phyloP scores from a whole-genome alignment of 2,888 invertebrate species.

The Miltochrista miniata region DNA sequence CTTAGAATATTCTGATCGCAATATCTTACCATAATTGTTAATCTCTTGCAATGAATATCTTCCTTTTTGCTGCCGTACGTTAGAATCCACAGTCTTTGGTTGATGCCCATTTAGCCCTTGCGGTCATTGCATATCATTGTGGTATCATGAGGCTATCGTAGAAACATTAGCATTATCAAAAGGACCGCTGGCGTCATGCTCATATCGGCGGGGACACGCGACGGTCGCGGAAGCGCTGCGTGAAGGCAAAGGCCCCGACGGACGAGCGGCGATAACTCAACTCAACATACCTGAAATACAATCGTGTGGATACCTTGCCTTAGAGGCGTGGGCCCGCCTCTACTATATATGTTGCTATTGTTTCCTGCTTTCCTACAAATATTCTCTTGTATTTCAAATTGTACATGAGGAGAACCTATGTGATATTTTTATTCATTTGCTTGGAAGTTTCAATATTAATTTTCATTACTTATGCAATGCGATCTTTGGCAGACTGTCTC shows the following conservation, averaged over 20 bases:
- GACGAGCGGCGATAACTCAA: constrained; percentile 75
- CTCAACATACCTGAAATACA: constrained; percentile 74
- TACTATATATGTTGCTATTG: constrained; percentile 46
- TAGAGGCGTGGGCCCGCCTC: constrained; percentile 58
- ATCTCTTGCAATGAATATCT: constrained; percentile 53
- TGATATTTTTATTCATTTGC: constrained; percentile 10
- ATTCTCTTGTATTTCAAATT: constrained; percentile 31
- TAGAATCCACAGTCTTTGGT: constrained; percentile 57
- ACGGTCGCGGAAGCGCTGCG: constrained; percentile 72
- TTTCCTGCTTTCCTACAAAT: constrained; percentile 41
- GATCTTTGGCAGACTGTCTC: constrained; percentile 63
- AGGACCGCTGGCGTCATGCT: constrained; percentile 76
- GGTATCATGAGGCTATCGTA: constrained; percentile 70
- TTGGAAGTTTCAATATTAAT: constrained; percentile 13
- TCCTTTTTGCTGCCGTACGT: constrained; percentile 51
- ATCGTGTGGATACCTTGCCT: constrained; percentile 66
- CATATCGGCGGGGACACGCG: constrained; percentile 73
- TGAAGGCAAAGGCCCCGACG: constrained; percentile 71
- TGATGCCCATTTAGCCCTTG: constrained; percentile 68
- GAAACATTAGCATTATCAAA: constrained; percentile 80
- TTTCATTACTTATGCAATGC: constrained; percentile 10
- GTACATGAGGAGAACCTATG: constrained; percentile 6
- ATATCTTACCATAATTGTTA: constrained; percentile 59
- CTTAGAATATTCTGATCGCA: constrained; percentile 40
- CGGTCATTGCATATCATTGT: constrained; percentile 71